Base-by-base conservation (phyloP, 2,113 vertebrate species). In the Phaetusa simplex region DNA sequence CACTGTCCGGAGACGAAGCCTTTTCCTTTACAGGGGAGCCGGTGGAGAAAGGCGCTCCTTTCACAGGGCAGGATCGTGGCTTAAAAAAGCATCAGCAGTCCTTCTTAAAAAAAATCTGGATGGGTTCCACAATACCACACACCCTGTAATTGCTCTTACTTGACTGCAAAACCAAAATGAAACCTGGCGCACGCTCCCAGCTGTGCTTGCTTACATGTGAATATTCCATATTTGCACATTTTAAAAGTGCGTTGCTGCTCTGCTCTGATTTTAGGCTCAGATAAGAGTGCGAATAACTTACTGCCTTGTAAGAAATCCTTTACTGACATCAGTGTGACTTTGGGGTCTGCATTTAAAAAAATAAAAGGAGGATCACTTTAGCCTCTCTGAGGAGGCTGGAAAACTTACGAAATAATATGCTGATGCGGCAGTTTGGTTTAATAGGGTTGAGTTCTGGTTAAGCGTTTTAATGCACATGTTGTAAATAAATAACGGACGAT, bases 51-150 rank as follows among this genome's bases (percentile, higher is more conserved):
- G 13, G 38, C 27, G 8, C 34, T 40, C 9, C 0, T 50, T 40
- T n/a, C 53, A 11, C 19, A 29, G 69, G 59, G 69, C 64, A 86
- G 80, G 30, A 73, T 14, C 5, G 0, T 29, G 55, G 47, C 79
- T 62, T 72, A n/a, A 64, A 64, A 77, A 72, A 73, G 8, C 52
- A 69, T 30, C 73, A 42, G 88, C 98, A 97, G 98, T 98, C 98
- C 98, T 98, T 98, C 98, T 98, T 97, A 98, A 98, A 85, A 97
- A 97, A 97, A 96, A 91, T 93, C 98, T 99, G 98, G 98, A 98
- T 47, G 92, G 95, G 92, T 97, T 99, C 98, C 98, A 98, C 94
- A 97, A 98, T 98, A 97, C 98, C 98, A 98, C 98, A 98, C 98
- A 98, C 97, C 98, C 98, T 12, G 98, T 93, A 97, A 98, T 97